phyloP scores from a whole-genome alignment of 2,888 invertebrate genomes.

The Andrena bicolor region DNA sequence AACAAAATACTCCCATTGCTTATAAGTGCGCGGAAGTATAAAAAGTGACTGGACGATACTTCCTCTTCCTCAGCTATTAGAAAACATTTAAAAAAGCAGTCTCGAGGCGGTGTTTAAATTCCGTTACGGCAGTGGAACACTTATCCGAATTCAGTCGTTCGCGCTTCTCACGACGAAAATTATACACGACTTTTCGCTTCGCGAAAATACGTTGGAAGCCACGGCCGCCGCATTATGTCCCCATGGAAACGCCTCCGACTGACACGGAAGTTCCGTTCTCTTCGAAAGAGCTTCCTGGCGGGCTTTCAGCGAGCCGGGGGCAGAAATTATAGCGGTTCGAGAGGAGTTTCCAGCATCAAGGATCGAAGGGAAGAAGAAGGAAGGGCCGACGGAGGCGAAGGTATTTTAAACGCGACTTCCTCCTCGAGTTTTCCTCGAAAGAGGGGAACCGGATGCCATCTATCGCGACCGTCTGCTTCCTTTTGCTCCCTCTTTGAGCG shows the following conservation, averaged over 20 bases:
- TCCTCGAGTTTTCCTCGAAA: slow-evolving; percentile 47
- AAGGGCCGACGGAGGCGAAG: slow-evolving; percentile 29
- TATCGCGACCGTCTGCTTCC: slow-evolving; percentile 79
- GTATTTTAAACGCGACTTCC: slow-evolving; percentile 54
- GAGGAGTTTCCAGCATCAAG: slow-evolving; percentile 34
- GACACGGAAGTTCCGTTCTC: neutral
- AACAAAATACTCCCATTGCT: too few relatives aligned
- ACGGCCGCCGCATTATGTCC: neutral
- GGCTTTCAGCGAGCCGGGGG: neutral
- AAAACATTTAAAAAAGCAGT: too few relatives aligned
- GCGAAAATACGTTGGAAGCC: too few relatives aligned
- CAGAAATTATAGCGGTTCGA: neutral
- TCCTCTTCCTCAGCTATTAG: too few relatives aligned
- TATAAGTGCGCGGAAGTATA: too few relatives aligned
- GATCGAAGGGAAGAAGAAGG: slow-evolving; percentile 26
- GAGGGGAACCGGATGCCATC: slow-evolving; percentile 82
- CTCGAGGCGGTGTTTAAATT: too few relatives aligned
- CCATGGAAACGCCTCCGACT: neutral
- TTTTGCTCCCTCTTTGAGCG: slow-evolving; percentile 70
- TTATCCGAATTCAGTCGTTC: too few relatives aligned
- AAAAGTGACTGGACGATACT: too few relatives aligned
- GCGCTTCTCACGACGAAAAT: too few relatives aligned
- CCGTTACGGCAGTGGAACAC: too few relatives aligned
- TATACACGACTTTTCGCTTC: too few relatives aligned
- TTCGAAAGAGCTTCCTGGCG: neutral